These are phyloP conservation scores for Leucophenga varia DNA, from an alignment of 1,140 invertebrate genomes.

Conservation along the genomic window DNA sequence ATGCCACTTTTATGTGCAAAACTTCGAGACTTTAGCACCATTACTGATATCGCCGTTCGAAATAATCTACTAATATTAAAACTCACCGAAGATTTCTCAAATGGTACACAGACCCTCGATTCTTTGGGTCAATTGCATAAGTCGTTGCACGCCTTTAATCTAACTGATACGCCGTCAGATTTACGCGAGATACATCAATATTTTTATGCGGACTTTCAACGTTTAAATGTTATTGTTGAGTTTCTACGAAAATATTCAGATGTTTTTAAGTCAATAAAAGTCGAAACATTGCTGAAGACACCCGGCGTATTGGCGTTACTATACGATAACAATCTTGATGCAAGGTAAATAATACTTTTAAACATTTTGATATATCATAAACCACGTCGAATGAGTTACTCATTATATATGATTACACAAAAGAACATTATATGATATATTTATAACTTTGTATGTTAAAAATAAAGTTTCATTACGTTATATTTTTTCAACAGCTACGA, in stretches of 20 bases:
- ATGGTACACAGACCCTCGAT: constrained; percentile 29
- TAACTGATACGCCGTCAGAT: constrained; percentile 19
- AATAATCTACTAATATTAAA: constrained; percentile 42
- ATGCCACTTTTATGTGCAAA: constrained; percentile 31
- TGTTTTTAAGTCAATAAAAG: constrained; percentile 26
- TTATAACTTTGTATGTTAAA: background rate
- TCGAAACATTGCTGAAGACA: constrained; percentile 30
- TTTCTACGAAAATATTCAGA: constrained; percentile 29
- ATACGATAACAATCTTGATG: constrained; percentile 32
- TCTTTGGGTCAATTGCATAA: constrained; percentile 31
- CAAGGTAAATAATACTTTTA: background rate
- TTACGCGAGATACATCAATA: constrained; percentile 36
- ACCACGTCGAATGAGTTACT: too few species aligned
- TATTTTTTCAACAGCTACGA: constrained; percentile 14
- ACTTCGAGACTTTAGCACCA: constrained; percentile 27
- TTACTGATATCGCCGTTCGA: constrained; percentile 26
- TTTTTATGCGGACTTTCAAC: constrained; percentile 46
- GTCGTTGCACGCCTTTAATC: constrained; percentile 22
- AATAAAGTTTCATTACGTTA: background rate
- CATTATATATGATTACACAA: background rate
- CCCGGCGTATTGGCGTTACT: constrained; percentile 29
- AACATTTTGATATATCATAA: background rate
- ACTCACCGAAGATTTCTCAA: constrained; percentile 37
- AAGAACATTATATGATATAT: background rate
- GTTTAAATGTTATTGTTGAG: constrained; percentile 27